Evolutionary conservation across 2,113 vertebrate species (phyloP).

Genomic region (Myotis lucifugus): DNA sequence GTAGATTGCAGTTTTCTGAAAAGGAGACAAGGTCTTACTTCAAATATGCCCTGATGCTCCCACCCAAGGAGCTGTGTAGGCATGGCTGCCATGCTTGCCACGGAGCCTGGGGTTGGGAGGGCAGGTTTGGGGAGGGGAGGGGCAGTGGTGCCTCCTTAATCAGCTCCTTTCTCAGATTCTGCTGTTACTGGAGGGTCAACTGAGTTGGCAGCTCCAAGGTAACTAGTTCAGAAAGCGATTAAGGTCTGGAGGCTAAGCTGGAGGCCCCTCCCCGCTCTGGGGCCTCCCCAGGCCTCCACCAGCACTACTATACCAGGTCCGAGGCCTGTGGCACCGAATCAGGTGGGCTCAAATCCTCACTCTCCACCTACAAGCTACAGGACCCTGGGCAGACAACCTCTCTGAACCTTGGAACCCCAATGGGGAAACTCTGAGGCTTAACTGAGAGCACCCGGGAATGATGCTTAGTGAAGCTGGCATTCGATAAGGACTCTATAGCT

Average conservation of each 20-base stretch:
- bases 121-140: neutral
- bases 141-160: neutral
- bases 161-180: neutral
- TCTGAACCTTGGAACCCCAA: neutral
- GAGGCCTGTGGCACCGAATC: neutral
- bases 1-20: neutral
- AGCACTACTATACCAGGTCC: rapidly evolving
- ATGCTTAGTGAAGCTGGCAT: neutral
- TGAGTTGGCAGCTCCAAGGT: neutral
- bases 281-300: neutral
- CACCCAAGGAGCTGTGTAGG: neutral
- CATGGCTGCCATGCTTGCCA: rapidly evolving
- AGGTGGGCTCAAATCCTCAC: neutral
- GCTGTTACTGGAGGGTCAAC: neutral
- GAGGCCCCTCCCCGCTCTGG: rapidly evolving
- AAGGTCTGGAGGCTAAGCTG: neutral
- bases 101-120: rapidly evolving
- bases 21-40: neutral
- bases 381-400: neutral
- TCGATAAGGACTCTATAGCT: rapidly evolving
- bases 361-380: neutral
- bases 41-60: rapidly evolving
- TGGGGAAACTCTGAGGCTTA: neutral
- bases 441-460: neutral
- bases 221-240: neutral